Conservation (phyloP, 2,113 vertebrate genomes). For the Tetraodon nigroviridis region DNA sequence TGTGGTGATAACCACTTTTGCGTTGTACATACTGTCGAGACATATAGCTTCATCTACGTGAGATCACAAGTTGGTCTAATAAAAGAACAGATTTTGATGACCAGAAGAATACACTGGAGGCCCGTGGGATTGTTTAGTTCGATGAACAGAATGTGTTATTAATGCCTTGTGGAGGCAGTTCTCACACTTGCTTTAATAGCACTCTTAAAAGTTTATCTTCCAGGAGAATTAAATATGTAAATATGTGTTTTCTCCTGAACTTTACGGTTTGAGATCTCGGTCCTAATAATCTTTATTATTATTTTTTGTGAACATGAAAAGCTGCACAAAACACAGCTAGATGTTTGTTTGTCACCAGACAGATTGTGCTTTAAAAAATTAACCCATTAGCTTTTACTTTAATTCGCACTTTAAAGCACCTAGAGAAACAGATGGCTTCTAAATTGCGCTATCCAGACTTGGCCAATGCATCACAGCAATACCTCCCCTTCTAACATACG, state of each 20-base stretch:
- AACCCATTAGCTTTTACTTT: no score
- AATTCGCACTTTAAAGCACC: conserved; percentile 29
- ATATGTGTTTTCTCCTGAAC: not conserved
- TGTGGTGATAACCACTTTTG: conserved; percentile 11
- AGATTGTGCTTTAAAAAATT: no score
- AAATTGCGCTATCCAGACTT: conserved; percentile 59
- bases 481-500: conserved; percentile 12
- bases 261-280: not conserved
- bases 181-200: conserved; percentile 50
- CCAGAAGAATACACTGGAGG: conserved; percentile 15
- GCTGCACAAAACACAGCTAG: not conserved
- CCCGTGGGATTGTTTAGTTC: conserved; percentile 34
- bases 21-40: not conserved
- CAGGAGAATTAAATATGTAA: conserved; percentile 2
- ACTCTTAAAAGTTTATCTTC: conserved; percentile 22
- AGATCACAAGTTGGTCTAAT: no score
- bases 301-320: not conserved
- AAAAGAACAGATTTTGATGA: not conserved
- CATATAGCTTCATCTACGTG: no score
- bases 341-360: no score
- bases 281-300: not conserved
- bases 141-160: conserved; percentile 55
- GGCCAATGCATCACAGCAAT: conserved; percentile 36
- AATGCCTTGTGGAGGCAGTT: conserved; percentile 54
- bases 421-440: conserved; percentile 70